phyloP scores from a whole-genome alignment of 2,113 vertebrate genomes.

The Cyprinodon tularosa region DNA sequence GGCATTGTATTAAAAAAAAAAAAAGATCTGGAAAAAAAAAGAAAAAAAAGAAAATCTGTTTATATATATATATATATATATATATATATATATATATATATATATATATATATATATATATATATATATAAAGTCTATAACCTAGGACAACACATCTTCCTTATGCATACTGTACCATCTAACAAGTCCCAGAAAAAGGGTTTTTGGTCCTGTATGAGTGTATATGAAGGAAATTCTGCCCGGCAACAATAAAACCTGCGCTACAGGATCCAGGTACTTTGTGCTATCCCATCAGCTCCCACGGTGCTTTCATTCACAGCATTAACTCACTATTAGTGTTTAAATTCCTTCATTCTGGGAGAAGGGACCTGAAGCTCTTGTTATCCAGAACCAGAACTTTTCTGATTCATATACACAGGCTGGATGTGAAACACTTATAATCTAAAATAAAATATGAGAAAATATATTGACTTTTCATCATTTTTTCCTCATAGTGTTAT shows the following conservation, averaged over 20 bases:
- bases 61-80: constrained; percentile 18
- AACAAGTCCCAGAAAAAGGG: constrained; percentile 55
- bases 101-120: too few relatives aligned
- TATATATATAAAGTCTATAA: constrained; percentile 64
- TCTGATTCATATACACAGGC: constrained; percentile 34
- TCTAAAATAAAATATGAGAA: constrained; percentile 70
- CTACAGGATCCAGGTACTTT: constrained; percentile 34
- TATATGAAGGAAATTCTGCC: constrained; percentile 29
- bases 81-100: constrained; percentile 55
- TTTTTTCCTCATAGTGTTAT: constrained; percentile 51
- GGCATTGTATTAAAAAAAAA: constrained; percentile 58
- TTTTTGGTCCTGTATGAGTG: constrained; percentile 71
- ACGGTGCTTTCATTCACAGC: constrained; percentile 67
- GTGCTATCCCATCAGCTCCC: constrained; percentile 44
- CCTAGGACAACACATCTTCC: constrained; percentile 60
- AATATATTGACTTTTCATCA: constrained; percentile 59
- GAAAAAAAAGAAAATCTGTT: too few relatives aligned
- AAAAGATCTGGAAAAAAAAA: neutral
- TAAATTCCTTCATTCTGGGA: constrained; percentile 48
- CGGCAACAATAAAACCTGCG: constrained; percentile 21
- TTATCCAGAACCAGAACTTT: constrained; percentile 17
- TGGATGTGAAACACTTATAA: constrained; percentile 43
- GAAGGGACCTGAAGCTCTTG: constrained; percentile 25
- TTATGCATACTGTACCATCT: constrained; percentile 48
- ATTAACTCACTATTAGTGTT: constrained; percentile 47